Base-by-base conservation (phyloP, 2,113 vertebrate species). In the Sceloporus tristichus region DNA sequence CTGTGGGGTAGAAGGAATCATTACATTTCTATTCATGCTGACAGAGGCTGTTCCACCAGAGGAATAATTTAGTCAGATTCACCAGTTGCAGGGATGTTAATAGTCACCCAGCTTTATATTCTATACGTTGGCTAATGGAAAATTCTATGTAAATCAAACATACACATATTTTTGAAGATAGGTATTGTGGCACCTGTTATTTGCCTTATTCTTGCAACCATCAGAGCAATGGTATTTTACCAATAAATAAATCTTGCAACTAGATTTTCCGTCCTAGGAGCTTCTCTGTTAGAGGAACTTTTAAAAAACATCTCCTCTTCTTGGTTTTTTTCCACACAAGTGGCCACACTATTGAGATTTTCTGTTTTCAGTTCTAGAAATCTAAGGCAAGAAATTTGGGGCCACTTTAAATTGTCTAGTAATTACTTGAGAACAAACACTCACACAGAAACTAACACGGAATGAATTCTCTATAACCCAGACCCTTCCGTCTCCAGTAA, bases 351-450 rank as follows among this genome's bases (percentile, higher is more conserved):
- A 3, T 9, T 59, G 65, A 62, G 65, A 56, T 84, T 56, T 9
- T 59, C 19, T 7, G 3, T 66, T 10, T 62, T 79, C 27, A 40
- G 34, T 9, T 70, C 38, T 25, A 79, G 75, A 71, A 79, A 71
- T 25, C n/a, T 8, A 53, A 78, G 38, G 75, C 18, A 70, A 48
- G 79, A 75, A 70, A 84, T 29, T 59, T 73, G 82, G 77, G 68
- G 65, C 76, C 27, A 34, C 53, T 59, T 79, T 66, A 74, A 79
- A 48, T 73, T 29, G 25, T 71, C 25, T 23, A 11, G 27, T 82
- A 87, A 87, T 87, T 87, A 34, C 34, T 53, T 14, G 82, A 34
- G 68, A 87, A 59, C 75, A 19, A 84, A 40, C 34, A 70, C 7
- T 19, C 29, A 66, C 25, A 27, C 2, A 78, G 68, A 84, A 83